Evolutionary conservation across 2,113 vertebrate species (phyloP), one percentile per base, ranked within the genome.

Genomic region (Malurus alboscapulatus): DNA sequence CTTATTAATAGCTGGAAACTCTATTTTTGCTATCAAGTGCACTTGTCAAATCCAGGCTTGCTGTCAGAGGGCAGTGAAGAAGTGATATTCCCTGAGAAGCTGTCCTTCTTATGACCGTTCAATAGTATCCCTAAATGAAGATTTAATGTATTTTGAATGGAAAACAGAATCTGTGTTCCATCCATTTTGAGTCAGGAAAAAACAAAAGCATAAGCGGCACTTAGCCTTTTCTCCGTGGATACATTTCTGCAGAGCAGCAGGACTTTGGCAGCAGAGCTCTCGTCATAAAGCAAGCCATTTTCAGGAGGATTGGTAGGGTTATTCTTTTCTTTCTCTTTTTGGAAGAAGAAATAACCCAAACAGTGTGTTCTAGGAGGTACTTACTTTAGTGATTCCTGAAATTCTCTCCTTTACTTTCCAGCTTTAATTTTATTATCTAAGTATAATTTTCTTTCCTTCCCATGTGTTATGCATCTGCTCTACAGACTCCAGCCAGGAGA

Each of bases 31-130:
- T 73, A 85, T 94, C 88, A 74, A 96, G 94, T 84, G 69, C 80
- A 76, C 85, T 96, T 96, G 95, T 96, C 94, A 96, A 95, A 93
- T 77, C 55, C 92, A 95, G 81, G 53, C 73, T 94, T 81, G 54
- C 91, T 95, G 93, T 96, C 87, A 86, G 91, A 93, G 76, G 79
- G 59, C 86, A 89, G 71, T 45, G 86, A 84, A 92, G 87, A 96
- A 96, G 53, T 93, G 88, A 96, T 95, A 94, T 96, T 96, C 93
- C 94, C 96, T 34, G 66, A 96, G 94, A 97, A 95, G n/a, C 82
- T 95, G 84, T 94, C 92, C 95, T 97, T 91, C 83, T 92, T 94
- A 66, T 95, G 89, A 91, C 83, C 53, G 40, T 87, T 96, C 95
- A 94, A 80, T 96, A 91, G 78, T 68, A 77, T 74, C 62, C 67